These are phyloP conservation scores for Pteromalus puparum DNA, from an alignment of 1,140 invertebrate genomes.

Conservation along the genomic window DNA sequence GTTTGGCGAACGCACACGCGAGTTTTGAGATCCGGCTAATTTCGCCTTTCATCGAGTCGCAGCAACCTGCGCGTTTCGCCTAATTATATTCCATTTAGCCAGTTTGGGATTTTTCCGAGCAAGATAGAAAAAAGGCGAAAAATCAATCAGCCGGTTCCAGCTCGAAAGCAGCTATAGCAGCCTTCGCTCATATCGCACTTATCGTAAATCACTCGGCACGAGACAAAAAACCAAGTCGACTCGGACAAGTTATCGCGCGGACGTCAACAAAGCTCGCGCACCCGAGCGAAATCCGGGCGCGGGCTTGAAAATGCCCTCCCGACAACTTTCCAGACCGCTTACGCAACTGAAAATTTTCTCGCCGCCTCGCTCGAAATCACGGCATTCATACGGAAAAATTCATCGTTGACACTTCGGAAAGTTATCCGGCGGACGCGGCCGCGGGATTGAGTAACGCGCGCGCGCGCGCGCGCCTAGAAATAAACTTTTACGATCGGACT, in stretches of 20 bases:
- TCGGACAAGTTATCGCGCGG: neutral
- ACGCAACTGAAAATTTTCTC: neutral
- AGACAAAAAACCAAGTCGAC: neutral
- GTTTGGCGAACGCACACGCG: no score
- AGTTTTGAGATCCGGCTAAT: neutral
- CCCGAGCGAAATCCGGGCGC: no score
- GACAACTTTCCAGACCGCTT: neutral
- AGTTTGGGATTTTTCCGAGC: neutral
- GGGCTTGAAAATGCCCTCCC: no score
- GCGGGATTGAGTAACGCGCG: constrained; percentile 11
- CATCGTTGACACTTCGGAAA: constrained; percentile 39
- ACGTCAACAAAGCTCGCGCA: no score
- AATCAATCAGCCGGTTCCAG: neutral
- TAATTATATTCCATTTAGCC: neutral
- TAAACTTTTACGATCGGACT: neutral
- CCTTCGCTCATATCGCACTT: neutral
- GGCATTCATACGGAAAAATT: neutral
- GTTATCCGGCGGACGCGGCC: neutral
- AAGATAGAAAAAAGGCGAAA: neutral
- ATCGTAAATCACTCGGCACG: neutral
- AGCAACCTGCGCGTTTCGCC: no score
- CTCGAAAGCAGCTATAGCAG: neutral
- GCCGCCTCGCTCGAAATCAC: neutral
- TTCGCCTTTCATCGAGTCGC: no score
- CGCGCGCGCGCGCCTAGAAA: no score